Evolutionary conservation across 1,140 invertebrate species (phyloP), one percentile per base, ranked within the genome.

Genomic region (Cylas formicarius): DNA sequence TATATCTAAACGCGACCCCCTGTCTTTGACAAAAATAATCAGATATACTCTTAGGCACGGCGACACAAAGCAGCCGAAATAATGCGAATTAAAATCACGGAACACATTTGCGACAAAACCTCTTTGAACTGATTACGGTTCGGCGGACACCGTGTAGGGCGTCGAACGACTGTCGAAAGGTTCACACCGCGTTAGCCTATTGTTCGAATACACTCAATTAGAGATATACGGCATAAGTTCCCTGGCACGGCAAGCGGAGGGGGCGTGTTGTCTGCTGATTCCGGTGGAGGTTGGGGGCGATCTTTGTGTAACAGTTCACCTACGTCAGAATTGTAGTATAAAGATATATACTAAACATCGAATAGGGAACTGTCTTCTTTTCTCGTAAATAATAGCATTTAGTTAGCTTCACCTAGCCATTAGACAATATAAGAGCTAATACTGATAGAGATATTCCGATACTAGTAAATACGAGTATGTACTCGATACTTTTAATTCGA

Each of bases 41-140:
- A 60, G 55, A 60, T 60, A 60, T 57, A 53, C 49, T 47, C 46
- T 54, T 56, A 53, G 53, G 38, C 48, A 54, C 52, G 58, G 52
- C 56, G 59, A 41, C 48, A 54, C 52, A 60, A 54, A 58, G 59
- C 53, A 46, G 51, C 57, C 50, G 57, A 59, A 62, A 62, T 62
- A 61, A 62, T 62, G 38, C 55, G 58, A 53, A 61, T 60, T 60
- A 62, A 59, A 62, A 62, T 62, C 60, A 59, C 55, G 57, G 58
- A 49, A 52, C 50, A 53, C 60, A n/a, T n/a, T 61, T 58, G 58
- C 40, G 50, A 29, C 34, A 45, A 47, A 51, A 57, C 48, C 52
- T 48, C 60, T 62, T 62, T 62, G 60, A 62, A 62, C 57, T 50
- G 56, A 43, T 59, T 52, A 58, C 60, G 60, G 56, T 54, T 38